Base-by-base conservation (phyloP, 2,113 vertebrate species). In the Microtus oregoni region DNA sequence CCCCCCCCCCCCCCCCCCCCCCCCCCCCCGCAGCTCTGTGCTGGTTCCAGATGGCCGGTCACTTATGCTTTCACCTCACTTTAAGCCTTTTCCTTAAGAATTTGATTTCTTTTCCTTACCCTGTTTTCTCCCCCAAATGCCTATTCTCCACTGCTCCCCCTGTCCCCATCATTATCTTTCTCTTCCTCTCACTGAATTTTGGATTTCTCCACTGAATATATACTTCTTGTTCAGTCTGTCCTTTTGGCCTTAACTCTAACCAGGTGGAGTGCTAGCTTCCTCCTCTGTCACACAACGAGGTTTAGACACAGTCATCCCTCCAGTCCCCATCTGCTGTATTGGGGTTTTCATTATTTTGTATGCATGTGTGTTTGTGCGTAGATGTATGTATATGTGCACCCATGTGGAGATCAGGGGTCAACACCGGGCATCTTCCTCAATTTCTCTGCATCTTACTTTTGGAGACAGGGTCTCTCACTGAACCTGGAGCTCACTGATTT, bases 91-190 rank as follows among this genome's bases (percentile, higher is more conserved):
- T 82, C 67, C 86, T 83, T 90, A 93, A 72, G 38, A 41, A 20
- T 95, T 94, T 90, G 85, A 96, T 97, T 96, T 97, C 79, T 94
- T 97, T 97, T 92, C 96, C 94, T 96, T 85, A 47, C 63, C 65
- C 83, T 95, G 82, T 92, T 97, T 96, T 81, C 91, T 95, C 92
- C 78, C 77, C 77, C 77, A 81, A 68, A 61, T 5, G 12, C 65
- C 86, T 82, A 20, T 28, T 61, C 26, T 87, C 30, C 28, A 19
- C 63, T 52, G 81, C 73, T 68, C 50, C 41, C 47, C 17, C 35
- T 47, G 9, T 65, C 35, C n/a, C 14, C 22, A 28, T 50, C 52
- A 5, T 50, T 63, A 24, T 68, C 75, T 65, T 58, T 77, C 76
- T 92, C 63, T 61, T 17, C 4, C 14, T 65, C 65, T 68, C 67